phyloP scores from a whole-genome alignment of 2,113 vertebrate genomes.

The Nerophis lumbriciformis region DNA sequence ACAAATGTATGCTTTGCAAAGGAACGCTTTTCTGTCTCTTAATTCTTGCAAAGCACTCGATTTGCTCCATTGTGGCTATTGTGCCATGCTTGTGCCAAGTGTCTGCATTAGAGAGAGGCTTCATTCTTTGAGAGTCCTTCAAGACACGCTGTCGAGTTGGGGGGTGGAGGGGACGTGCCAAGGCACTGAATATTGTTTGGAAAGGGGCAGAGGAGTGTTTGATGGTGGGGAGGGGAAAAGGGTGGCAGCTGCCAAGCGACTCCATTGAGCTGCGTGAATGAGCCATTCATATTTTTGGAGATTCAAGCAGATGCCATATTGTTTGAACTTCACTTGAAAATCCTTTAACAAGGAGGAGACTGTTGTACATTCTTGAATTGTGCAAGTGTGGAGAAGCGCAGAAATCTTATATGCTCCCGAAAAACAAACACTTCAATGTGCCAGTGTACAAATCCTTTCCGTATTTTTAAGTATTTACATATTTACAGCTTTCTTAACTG shows the following conservation, averaged over 20 bases:
- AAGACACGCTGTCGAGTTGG: slow-evolving; percentile 63
- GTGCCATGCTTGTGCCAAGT: slow-evolving; percentile 62
- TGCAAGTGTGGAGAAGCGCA: slow-evolving; percentile 30
- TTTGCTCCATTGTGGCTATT: slow-evolving; percentile 63
- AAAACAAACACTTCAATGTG: neutral
- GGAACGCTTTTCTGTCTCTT: slow-evolving; percentile 37
- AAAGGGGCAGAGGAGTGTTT: slow-evolving; percentile 17
- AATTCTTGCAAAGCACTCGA: slow-evolving; percentile 68
- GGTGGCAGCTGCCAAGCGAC: slow-evolving; percentile 61
- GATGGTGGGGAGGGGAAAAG: slow-evolving; percentile 40
- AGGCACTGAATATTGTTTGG: slow-evolving; percentile 68
- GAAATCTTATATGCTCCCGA: neutral
- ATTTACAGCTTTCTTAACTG: no score
- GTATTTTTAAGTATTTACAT: neutral
- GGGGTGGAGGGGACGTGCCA: slow-evolving; percentile 54
- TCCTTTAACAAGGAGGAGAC: slow-evolving; percentile 66
- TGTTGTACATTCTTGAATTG: slow-evolving; percentile 54
- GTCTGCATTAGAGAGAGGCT: slow-evolving; percentile 63
- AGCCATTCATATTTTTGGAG: slow-evolving; percentile 71
- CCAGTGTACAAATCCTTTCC: neutral
- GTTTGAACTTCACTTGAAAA: slow-evolving; percentile 68
- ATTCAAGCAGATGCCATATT: slow-evolving; percentile 71
- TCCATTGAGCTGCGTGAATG: slow-evolving; percentile 68
- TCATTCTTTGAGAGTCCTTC: slow-evolving; percentile 61
- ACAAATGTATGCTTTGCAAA: slow-evolving; percentile 65